Evolutionary conservation across 2,113 vertebrate species (phyloP).

Genomic region (Ceyx cyanopectus): DNA sequence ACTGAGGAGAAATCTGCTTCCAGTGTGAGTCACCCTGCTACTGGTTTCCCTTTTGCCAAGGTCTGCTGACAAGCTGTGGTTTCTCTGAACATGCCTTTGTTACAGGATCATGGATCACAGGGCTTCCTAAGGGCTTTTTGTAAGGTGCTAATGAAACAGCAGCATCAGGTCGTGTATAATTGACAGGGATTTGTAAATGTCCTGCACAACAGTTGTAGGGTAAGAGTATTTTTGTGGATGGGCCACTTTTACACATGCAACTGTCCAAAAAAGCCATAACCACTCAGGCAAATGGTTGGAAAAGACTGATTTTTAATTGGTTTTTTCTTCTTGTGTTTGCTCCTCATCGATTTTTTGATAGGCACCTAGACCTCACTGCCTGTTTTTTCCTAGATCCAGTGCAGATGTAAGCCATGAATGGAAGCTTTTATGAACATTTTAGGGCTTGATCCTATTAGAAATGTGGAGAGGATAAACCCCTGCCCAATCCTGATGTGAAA

Average conservation of each 20-base stretch:
- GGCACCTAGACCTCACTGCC: background rate
- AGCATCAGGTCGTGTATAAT: constrained; percentile 37
- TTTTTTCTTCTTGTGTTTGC: background rate
- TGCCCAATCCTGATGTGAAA: background rate
- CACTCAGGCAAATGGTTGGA: background rate
- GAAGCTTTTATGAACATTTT: background rate
- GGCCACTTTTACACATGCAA: background rate
- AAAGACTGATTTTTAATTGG: background rate
- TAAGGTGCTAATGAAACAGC: background rate
- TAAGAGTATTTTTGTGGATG: background rate
- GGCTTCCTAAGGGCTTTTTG: constrained; percentile 38
- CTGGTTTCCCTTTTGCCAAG: background rate
- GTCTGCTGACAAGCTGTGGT: background rate
- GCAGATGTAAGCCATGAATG: background rate
- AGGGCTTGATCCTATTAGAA: background rate
- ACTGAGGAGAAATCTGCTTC: background rate
- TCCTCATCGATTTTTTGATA: background rate
- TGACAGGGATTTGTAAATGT: background rate
- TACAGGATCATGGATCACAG: background rate
- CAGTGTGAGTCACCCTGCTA: background rate
- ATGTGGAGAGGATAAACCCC: background rate
- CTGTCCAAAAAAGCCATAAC: background rate
- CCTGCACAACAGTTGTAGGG: background rate
- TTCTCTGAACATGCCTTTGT: background rate
- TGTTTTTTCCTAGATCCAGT: background rate